Conservation (phyloP, 64 coral and sea anemone genomes). For the Orbicella faveolata region DNA sequence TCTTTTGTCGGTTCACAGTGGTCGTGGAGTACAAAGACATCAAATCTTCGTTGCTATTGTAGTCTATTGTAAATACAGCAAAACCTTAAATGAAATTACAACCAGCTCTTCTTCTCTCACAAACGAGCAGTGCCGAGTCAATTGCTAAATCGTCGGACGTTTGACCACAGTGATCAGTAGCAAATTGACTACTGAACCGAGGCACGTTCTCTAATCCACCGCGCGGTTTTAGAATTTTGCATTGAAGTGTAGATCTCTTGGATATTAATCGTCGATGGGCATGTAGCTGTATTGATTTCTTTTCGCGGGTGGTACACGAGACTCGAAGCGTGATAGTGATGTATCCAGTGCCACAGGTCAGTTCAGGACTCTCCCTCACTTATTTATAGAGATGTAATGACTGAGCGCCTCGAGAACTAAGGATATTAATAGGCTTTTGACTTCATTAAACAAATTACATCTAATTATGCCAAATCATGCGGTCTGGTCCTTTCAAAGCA, state of each 20-base stretch:
- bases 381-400: neutral
- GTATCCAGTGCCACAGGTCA: neutral
- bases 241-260: neutral
- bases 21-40: neutral
- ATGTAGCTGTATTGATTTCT: neutral
- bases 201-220: conserved; percentile 3
- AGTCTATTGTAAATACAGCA: conserved; percentile 35
- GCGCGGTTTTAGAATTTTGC: conserved; percentile 10
- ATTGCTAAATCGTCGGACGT: neutral
- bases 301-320: neutral
- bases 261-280: conserved; percentile 21
- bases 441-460: conserved; percentile 32
- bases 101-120: neutral
- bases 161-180: neutral
- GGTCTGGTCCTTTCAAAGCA: neutral
- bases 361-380: neutral
- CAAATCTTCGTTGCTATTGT: conserved; percentile 6
- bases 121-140: neutral
- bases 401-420: neutral
- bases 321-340: neutral
- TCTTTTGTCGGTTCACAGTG: conserved; percentile 11
- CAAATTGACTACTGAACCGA: conserved; percentile 12
- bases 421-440: conserved; percentile 18
- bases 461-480: conserved; percentile 36
- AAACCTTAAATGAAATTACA: neutral